Conservation (phyloP, 2,888 invertebrate genomes). For the Stegophylla sp. region DNA sequence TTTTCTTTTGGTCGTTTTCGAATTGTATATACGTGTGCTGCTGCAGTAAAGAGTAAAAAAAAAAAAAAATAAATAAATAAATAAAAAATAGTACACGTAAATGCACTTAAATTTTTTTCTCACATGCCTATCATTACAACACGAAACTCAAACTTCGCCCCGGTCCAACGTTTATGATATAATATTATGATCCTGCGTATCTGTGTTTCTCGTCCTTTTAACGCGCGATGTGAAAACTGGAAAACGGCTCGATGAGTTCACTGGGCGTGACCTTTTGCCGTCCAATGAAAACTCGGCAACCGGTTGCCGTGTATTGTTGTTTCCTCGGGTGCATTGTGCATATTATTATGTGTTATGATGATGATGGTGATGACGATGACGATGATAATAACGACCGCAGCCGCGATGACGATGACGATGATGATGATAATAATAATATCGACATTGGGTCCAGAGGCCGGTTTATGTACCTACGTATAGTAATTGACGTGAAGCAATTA, state of each 20-base stretch:
- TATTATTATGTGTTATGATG: conserved; percentile 16
- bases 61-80: not conserved
- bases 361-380: conserved; percentile 14
- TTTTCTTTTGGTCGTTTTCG: not conserved
- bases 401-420: conserved; percentile 12
- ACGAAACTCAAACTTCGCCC: not conserved
- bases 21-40: not conserved
- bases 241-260: conserved; percentile 49
- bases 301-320: conserved; percentile 57
- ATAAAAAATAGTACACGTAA: not conserved
- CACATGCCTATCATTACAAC: no score
- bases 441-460: conserved; percentile 46
- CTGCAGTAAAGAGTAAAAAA: not conserved
- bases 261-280: conserved; percentile 48
- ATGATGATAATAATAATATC: conserved; percentile 55
- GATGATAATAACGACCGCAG: not conserved
- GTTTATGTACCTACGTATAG: conserved; percentile 22
- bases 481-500: conserved; percentile 57
- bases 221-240: conserved; percentile 37
- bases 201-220: conserved; percentile 43
- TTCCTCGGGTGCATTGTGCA: conserved; percentile 51
- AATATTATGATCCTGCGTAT: not conserved
- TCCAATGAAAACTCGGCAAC: conserved; percentile 52
- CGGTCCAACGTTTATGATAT: not conserved
- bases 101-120: not conserved